Conservation (phyloP, 1,140 invertebrate genomes). For the Plutomurus gul region DNA sequence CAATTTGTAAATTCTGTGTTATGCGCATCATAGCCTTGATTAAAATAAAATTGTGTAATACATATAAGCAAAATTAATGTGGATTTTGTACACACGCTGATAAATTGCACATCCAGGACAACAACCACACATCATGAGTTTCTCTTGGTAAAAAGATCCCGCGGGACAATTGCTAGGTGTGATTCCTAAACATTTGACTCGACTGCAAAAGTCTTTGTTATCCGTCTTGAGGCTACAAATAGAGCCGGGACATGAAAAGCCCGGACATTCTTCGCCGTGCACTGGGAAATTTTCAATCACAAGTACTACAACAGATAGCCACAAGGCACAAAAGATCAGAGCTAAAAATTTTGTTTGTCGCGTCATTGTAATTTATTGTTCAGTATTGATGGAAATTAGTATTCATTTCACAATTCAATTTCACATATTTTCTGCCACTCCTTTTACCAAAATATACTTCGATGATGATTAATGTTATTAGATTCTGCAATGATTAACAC, state of each 20-base stretch:
- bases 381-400: too few relatives aligned
- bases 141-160: conserved; percentile 4
- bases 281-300: neutral
- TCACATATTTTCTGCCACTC: too few relatives aligned
- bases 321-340: neutral
- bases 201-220: conserved; percentile 15
- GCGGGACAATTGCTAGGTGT: conserved; percentile 11
- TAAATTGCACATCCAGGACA: conserved; percentile 48
- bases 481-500: too few relatives aligned
- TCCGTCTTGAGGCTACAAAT: neutral
- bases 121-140: conserved; percentile 41
- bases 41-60: too few relatives aligned
- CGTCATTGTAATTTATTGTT: neutral
- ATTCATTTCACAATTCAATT: too few relatives aligned
- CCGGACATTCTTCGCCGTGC: neutral
- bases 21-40: too few relatives aligned
- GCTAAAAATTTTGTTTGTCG: neutral
- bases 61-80: neutral
- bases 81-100: neutral
- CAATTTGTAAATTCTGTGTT: too few relatives aligned
- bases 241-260: neutral
- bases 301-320: neutral
- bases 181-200: conserved; percentile 29
- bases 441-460: too few relatives aligned
- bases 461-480: too few relatives aligned